Evolutionary conservation across 1,140 invertebrate genomes (phyloP).

Genomic region (Bombus difficillimus): DNA sequence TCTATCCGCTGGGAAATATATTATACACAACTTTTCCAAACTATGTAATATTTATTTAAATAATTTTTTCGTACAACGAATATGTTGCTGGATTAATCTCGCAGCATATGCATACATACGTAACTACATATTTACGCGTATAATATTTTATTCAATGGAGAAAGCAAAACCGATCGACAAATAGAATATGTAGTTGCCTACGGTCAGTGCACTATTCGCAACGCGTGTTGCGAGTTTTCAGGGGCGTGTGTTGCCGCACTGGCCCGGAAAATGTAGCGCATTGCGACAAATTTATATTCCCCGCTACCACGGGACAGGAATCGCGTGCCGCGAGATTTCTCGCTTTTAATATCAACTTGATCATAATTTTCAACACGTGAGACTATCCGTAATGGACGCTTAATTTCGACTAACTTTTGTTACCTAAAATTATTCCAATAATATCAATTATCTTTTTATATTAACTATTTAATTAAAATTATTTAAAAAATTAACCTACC

Average conservation of each 20-base stretch:
- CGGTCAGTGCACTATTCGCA: conserved; percentile 51
- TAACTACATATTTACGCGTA: neutral
- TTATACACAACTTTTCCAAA: neutral
- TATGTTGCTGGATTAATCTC: too few species aligned
- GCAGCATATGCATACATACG: neutral
- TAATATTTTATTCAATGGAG: conserved; percentile 17
- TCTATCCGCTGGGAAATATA: neutral
- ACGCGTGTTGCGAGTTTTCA: conserved; percentile 41
- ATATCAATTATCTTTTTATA: neutral
- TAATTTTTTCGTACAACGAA: too few species aligned
- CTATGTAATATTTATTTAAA: neutral
- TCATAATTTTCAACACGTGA: neutral
- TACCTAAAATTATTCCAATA: neutral
- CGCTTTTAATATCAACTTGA: neutral
- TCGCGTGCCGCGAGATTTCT: neutral
- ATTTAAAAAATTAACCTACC: neutral
- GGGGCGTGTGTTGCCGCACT: conserved; percentile 40
- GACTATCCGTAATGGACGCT: neutral
- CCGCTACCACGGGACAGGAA: neutral
- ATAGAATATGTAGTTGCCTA: conserved; percentile 38
- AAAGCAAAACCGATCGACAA: conserved; percentile 48
- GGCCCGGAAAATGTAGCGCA: conserved; percentile 44
- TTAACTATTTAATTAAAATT: neutral
- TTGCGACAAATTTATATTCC: conserved; percentile 45
- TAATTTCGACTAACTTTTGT: neutral